These are phyloP conservation scores for Hoplias malabaricus DNA, from an alignment of 2,113 vertebrate genomes.

Conservation along the genomic window DNA sequence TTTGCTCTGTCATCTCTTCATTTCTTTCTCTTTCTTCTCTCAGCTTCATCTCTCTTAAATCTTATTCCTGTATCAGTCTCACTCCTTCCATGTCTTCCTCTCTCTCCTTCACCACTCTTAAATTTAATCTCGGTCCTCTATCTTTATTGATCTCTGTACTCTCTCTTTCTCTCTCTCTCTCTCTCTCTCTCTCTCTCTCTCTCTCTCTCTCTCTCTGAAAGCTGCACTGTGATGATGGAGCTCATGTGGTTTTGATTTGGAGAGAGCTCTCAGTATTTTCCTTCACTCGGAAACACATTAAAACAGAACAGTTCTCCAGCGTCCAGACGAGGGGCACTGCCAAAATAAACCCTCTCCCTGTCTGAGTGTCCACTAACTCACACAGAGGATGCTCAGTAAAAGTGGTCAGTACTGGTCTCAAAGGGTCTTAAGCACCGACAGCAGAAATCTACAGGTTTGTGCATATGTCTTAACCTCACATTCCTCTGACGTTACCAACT, in stretches of 20 bases:
- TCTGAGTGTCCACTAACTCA: not conserved
- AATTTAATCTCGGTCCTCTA: too few relatives aligned
- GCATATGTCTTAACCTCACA: not conserved
- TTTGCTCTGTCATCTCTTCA: too few relatives aligned
- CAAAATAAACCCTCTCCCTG: not conserved
- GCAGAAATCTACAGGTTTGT: not conserved
- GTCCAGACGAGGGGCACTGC: not conserved
- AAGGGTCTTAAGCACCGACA: not conserved
- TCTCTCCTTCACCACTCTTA: too few relatives aligned
- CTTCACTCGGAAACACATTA: slow-evolving; percentile 9
- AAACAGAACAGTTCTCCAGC: not conserved
- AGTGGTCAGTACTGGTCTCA: not conserved
- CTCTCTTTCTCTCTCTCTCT: not conserved
- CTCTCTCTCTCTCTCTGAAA: slow-evolving; percentile 4
- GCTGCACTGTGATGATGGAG: slow-evolving; percentile 10
- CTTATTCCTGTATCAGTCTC: too few relatives aligned
- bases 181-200: not conserved
- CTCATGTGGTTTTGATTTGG: slow-evolving; percentile 49
- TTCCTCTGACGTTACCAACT: not conserved
- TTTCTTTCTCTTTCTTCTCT: too few relatives aligned
- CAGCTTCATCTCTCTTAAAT: too few relatives aligned
- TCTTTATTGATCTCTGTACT: too few relatives aligned
- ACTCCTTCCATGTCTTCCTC: too few relatives aligned
- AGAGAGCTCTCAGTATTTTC: slow-evolving; percentile 22
- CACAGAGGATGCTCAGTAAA: not conserved